These are phyloP conservation scores for Protobothrops flavoviridis DNA, from an alignment of 2,113 vertebrate species.

Conservation along the genomic window DNA sequence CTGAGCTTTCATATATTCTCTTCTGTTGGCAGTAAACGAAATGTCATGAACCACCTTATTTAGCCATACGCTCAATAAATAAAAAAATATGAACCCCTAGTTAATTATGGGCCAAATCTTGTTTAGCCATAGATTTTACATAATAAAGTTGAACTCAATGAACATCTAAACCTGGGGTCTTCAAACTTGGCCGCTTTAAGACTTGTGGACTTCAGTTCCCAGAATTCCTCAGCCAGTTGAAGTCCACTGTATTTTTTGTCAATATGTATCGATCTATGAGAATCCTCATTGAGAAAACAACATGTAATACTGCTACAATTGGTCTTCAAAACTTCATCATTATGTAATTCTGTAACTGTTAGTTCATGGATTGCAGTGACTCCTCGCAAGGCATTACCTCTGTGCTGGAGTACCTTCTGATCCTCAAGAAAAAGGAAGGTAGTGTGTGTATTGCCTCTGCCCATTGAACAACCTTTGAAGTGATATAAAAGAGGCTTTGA, in stretches of 20 bases:
- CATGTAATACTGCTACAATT: background rate
- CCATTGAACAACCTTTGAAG: constrained; percentile 42
- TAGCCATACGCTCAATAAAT: background rate
- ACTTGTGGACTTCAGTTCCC: no score
- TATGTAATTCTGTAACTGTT: background rate
- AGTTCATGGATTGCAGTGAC: background rate
- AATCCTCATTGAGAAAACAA: background rate
- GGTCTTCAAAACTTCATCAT: background rate
- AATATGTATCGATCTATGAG: rapidly evolving
- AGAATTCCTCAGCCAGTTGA: no score
- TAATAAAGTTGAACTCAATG: background rate
- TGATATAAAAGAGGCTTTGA: constrained; percentile 48
- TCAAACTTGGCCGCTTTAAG: no score
- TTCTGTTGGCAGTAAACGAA: background rate
- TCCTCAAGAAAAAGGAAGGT: background rate
- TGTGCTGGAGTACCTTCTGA: constrained; percentile 18
- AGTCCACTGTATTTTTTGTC: rapidly evolving
- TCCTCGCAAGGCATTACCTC: background rate
- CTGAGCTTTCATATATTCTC: background rate
- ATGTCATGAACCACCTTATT: background rate
- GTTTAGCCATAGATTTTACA: background rate
- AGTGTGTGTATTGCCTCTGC: constrained; percentile 15
- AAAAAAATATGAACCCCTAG: background rate
- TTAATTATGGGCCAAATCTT: background rate
- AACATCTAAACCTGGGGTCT: background rate